These are phyloP conservation scores for Mamestra configurata DNA, from an alignment of 1,140 invertebrate genomes.

Conservation along the genomic window DNA sequence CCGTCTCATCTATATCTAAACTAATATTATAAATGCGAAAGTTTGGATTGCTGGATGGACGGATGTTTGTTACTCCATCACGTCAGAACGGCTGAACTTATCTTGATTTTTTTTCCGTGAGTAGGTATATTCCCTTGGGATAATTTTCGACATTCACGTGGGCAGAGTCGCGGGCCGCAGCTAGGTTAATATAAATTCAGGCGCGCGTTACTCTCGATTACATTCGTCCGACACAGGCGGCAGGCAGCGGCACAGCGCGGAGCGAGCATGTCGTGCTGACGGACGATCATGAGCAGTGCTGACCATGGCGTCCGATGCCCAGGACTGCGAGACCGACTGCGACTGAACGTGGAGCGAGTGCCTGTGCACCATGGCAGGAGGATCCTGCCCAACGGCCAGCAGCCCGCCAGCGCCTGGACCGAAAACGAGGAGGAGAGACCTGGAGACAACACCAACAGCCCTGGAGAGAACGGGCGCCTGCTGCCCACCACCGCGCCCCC, in stretches of 20 bases:
- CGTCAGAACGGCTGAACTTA: too few relatives aligned
- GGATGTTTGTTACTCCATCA: too few relatives aligned
- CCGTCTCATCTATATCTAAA: too few relatives aligned
- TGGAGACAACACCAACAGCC: slow-evolving; percentile 63
- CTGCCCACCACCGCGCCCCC: slow-evolving; percentile 56
- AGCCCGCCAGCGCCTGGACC: slow-evolving; percentile 69
- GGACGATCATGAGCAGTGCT: slow-evolving; percentile 63
- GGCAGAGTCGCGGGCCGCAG: too few relatives aligned
- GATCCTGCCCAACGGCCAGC: slow-evolving; percentile 66
- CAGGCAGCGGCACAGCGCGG: neutral
- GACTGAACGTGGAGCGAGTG: slow-evolving; percentile 58
- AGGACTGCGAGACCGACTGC: slow-evolving; percentile 69
- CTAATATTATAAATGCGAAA: too few relatives aligned
- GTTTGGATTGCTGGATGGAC: too few relatives aligned
- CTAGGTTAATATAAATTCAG: slow-evolving; percentile 32
- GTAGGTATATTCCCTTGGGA: too few relatives aligned
- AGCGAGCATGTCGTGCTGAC: slow-evolving; percentile 14
- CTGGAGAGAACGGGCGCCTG: slow-evolving; percentile 73
- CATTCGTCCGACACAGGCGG: slow-evolving; percentile 8
- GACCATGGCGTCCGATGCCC: slow-evolving; percentile 76
- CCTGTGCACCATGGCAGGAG: slow-evolving; percentile 69
- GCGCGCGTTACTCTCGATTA: slow-evolving; percentile 1
- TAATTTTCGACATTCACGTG: too few relatives aligned
- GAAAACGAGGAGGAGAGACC: slow-evolving; percentile 70
- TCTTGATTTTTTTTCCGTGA: too few relatives aligned